Base-by-base conservation (phyloP, 2,797 vertebrate genomes). In the Sebastes minor region DNA sequence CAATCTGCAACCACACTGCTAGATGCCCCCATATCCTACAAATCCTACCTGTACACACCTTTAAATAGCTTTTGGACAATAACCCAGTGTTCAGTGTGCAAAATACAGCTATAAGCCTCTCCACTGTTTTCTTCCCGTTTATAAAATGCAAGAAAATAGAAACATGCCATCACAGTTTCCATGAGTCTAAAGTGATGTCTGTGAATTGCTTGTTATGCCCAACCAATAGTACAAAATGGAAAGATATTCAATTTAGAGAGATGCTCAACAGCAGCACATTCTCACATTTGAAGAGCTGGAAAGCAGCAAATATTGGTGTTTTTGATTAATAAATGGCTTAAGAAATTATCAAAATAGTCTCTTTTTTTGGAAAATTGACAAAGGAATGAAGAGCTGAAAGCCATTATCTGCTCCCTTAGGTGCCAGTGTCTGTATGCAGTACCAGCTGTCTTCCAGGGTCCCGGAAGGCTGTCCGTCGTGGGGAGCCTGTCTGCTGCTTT, bases 401-500 rank as follows among this genome's bases (percentile, higher is more conserved):
- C 1, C 13, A 49, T 73, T 35, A 3, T 78, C 1, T 91, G 62
- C 5, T 52, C 30, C 46, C 10, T 5, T 30, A 95, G 95, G 93
- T 95, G 83, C 89, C 92, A 35, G 88, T 93, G 87, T 95, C 95
- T 89, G 63, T 94, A 57, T 96, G 95, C 83, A 95, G 93, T 83
- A 67, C 83, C 90, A 93, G 90, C 84, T 95, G 95, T 74, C 52
- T 57, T 90, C 92, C 92, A 69, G 95, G 95, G 74, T 93, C 81
- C 86, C 84, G 95, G 88, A 95, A 96, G 83, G 95, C 95, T 93
- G 90, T 94, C 87, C 94, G 94, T 90, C 91, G 42, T 86, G 94
- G 94, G 80, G 89, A 95, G 91, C 94, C 94, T 92, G 81, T 96
- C 71, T 96, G 95, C 89, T 96, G 95, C 92, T 95, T 95, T 96